These are phyloP conservation scores for Prunella fulvescens DNA, from an alignment of 2,113 vertebrate species.

Conservation along the genomic window DNA sequence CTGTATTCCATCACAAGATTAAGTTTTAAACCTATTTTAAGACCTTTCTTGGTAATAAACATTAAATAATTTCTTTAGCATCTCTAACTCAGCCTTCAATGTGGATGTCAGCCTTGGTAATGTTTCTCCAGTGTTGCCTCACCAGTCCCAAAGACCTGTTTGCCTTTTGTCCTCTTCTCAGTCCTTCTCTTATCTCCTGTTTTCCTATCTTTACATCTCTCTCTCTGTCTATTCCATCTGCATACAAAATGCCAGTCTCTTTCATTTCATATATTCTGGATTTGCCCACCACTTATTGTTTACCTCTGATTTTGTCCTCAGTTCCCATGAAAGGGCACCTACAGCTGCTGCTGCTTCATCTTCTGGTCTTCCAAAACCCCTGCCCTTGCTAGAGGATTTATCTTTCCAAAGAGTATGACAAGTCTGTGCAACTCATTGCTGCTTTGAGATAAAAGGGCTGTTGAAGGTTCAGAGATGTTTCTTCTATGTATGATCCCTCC, in stretches of 20 bases:
- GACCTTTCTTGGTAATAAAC: background rate
- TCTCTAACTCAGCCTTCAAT: background rate
- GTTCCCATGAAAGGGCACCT: background rate
- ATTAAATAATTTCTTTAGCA: background rate
- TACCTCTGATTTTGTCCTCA: background rate
- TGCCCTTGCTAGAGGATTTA: background rate
- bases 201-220: background rate
- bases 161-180: background rate
- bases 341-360: background rate
- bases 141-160: background rate
- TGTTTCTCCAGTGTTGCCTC: background rate
- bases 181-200: background rate
- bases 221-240: background rate
- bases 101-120: background rate
- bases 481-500: background rate
- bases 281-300: background rate
- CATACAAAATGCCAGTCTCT: background rate
- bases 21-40: background rate
- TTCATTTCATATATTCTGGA: background rate
- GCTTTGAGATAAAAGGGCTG: background rate
- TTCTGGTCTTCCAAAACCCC: background rate
- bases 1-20: too few species aligned
- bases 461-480: background rate
- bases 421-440: background rate
- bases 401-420: background rate